These are phyloP conservation scores for Drepana falcataria DNA, from an alignment of 2,888 invertebrate species.

Conservation along the genomic window DNA sequence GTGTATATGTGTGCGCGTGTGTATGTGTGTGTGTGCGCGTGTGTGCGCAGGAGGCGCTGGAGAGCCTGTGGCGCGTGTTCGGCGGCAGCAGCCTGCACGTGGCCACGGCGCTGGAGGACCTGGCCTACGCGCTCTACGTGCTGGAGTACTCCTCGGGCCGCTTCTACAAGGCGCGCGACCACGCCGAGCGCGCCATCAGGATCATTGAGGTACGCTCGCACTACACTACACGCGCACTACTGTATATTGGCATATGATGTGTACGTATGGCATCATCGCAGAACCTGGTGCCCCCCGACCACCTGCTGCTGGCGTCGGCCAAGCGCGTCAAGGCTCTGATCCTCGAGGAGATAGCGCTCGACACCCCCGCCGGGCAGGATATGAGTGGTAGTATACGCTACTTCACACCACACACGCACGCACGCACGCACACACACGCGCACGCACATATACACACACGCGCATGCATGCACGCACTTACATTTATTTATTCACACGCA, in stretches of 20 bases:
- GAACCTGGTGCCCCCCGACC: conserved; percentile 88
- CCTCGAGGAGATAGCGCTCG: conserved; percentile 94
- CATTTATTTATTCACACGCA: background rate
- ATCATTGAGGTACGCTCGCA: conserved; percentile 80
- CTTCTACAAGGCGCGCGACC: conserved; percentile 89
- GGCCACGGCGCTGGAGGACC: conserved; percentile 93
- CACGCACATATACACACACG: background rate
- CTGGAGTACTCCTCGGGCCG: conserved; percentile 93
- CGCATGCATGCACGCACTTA: too few relatives aligned
- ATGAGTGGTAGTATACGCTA: conserved; percentile 41
- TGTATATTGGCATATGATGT: too few relatives aligned
- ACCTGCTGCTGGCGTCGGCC: conserved; percentile 91
- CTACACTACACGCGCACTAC: too few relatives aligned
- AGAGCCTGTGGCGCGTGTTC: conserved; percentile 86
- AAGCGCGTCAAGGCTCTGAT: conserved; percentile 95
- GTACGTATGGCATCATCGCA: conserved; percentile 16
- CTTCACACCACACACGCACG: background rate
- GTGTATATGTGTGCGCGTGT: too few relatives aligned
- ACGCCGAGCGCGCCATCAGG: conserved; percentile 89
- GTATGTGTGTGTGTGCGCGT: too few relatives aligned
- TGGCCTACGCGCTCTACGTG: conserved; percentile 95
- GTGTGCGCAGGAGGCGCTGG: conserved; percentile 81
- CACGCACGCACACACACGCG: background rate
- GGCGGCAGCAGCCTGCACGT: conserved; percentile 92
- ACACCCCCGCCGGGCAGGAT: conserved; percentile 79